Conservation (phyloP, 2,888 invertebrate species). For the Drosophila barbarae region DNA sequence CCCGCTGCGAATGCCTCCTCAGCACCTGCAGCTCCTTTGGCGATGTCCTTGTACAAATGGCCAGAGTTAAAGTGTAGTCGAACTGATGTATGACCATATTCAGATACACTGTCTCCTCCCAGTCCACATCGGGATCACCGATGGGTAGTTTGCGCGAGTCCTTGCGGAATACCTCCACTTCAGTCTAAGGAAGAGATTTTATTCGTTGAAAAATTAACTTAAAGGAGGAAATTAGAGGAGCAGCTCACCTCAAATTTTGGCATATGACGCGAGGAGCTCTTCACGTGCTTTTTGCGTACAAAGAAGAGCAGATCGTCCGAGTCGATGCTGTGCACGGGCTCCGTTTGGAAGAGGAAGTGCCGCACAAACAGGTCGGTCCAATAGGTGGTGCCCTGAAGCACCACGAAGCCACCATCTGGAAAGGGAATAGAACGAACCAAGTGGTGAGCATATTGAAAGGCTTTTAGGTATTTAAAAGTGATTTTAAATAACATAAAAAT, state of each 20-base stretch:
- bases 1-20: slow-evolving; percentile 93
- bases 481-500: background rate
- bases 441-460: background rate
- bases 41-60: slow-evolving; percentile 98
- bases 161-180: slow-evolving; percentile 98
- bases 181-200: slow-evolving; percentile 82
- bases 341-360: slow-evolving; percentile 94
- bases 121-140: slow-evolving; percentile 97
- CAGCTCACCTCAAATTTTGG: slow-evolving; percentile 91
- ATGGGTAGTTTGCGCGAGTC: slow-evolving; percentile 98
- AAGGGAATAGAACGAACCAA: background rate
- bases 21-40: slow-evolving; percentile 98
- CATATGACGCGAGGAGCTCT: slow-evolving; percentile 91
- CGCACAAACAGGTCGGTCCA: slow-evolving; percentile 97
- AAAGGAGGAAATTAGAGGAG: too few relatives aligned
- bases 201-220: background rate
- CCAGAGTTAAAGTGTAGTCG: slow-evolving; percentile 97
- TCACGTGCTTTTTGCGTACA: slow-evolving; percentile 94
- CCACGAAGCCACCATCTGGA: slow-evolving; percentile 93
- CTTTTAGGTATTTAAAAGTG: too few relatives aligned
- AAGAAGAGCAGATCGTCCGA: slow-evolving; percentile 97
- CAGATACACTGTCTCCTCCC: slow-evolving; percentile 99
- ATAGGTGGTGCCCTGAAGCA: slow-evolving; percentile 94
- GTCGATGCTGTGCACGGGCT: slow-evolving; percentile 87
- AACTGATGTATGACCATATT: slow-evolving; percentile 99